phyloP scores from a whole-genome alignment of 2,797 vertebrate genomes.

The Discoglossus pictus region DNA sequence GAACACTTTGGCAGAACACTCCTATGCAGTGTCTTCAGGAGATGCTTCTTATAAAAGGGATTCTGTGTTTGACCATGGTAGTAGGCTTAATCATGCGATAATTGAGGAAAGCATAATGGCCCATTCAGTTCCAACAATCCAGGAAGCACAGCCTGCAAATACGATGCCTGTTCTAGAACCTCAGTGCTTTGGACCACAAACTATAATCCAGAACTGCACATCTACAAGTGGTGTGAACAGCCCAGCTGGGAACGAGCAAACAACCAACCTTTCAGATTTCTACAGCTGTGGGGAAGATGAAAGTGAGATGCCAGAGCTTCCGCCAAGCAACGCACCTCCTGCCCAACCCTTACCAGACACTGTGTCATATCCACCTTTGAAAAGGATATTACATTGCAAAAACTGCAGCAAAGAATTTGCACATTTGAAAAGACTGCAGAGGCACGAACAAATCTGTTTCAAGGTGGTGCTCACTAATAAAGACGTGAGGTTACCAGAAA shows the following conservation, averaged over 20 bases:
- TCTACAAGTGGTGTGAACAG: slow-evolving; percentile 6
- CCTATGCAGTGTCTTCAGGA: slow-evolving; percentile 83
- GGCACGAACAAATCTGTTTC: slow-evolving; percentile 86
- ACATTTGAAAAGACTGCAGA: slow-evolving; percentile 83
- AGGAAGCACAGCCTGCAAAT: slow-evolving; percentile 49
- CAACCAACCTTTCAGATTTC: slow-evolving; percentile 20
- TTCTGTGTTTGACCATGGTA: slow-evolving; percentile 51
- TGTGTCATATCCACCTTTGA: slow-evolving; percentile 74
- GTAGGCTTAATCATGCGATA: slow-evolving; percentile 1
- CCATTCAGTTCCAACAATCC: slow-evolving; percentile 23
- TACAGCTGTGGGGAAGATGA: slow-evolving; percentile 58
- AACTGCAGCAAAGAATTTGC: slow-evolving; percentile 91
- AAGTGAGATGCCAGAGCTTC: slow-evolving; percentile 29
- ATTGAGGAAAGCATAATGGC: slow-evolving; percentile 14
- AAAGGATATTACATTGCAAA: slow-evolving; percentile 85
- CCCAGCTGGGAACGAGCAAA: slow-evolving; percentile 2
- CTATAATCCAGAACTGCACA: slow-evolving; percentile 24
- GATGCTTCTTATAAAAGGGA: slow-evolving; percentile 68
- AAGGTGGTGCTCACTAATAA: slow-evolving; percentile 68
- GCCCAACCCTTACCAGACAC: slow-evolving; percentile 20
- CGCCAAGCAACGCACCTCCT: slow-evolving; percentile 15
- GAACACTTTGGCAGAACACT: slow-evolving; percentile 90
- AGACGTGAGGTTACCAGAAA: slow-evolving; percentile 61
- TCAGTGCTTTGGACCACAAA: slow-evolving; percentile 23
- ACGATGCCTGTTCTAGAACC: slow-evolving; percentile 30